Base-by-base conservation (phyloP, 2,888 invertebrate species). In the Cryptus viduatorius region DNA sequence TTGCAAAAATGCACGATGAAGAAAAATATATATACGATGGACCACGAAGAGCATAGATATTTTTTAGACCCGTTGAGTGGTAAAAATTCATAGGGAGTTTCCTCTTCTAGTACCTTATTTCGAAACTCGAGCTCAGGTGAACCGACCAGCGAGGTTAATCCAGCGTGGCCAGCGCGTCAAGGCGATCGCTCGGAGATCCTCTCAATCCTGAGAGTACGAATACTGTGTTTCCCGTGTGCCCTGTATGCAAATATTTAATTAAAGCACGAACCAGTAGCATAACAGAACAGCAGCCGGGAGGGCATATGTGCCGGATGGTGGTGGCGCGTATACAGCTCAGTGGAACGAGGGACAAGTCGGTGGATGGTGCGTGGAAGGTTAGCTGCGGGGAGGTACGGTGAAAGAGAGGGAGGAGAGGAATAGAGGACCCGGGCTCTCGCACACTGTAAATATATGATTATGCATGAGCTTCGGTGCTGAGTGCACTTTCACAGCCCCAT, bases 371-470 rank as follows among this genome's bases (percentile, higher is more conserved):
- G 73, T 64, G 59, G 67, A 72, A 42, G 59, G 75, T 59, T 64
- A 29, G 46, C 68, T 73, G 69, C 82, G 83, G 69, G 86, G 65
- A 53, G 73, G 44, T 65, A 67, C 72, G 68, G 84, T 31, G 84
- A 81, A 56, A 48, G 76, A 67, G 64, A 76, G 75, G 67, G 61
- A 48, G 68, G 75, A 0, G 37, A 8, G 37, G 83, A 81, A 78
- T 50, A 50, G 53, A 64, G 64, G 76, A 31, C 80, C 67, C 69
- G 64, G 37, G 76, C 79, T 82, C 71, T 85, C 84, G 86, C 85
- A 87, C 86, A 89, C 89, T 89, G 90, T 92, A 92, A 92, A 92
- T 92, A 90, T 90, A 92, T 92, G 91, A 92, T 92, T 92, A 92
- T 91, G 91, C 91, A 92, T 92, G 91, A 92, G 91, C 86, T 86